Conservation (phyloP, 2,797 vertebrate genomes). For the Epinephelus awoara region DNA sequence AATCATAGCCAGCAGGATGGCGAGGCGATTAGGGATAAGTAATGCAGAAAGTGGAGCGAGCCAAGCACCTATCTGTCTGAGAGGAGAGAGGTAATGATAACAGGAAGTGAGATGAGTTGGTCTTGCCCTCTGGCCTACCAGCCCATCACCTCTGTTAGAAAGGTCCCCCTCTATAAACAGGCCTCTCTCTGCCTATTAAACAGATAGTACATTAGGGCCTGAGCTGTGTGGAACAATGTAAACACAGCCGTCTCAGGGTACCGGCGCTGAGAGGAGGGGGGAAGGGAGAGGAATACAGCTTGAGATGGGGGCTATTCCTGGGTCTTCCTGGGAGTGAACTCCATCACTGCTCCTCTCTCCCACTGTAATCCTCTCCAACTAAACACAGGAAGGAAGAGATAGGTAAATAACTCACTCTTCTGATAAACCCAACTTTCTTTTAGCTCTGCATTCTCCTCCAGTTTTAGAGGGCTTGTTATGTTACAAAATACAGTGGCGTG, state of each 20-base stretch:
- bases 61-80: constrained; percentile 72
- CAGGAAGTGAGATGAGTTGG: constrained; percentile 81
- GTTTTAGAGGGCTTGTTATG: constrained; percentile 46
- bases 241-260: constrained; percentile 81
- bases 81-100: constrained; percentile 76
- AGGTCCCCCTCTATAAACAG: constrained; percentile 80
- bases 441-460: constrained; percentile 33
- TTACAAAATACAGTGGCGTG: constrained; percentile 39
- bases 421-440: constrained; percentile 68
- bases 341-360: constrained; percentile 64
- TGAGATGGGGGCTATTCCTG: constrained; percentile 61
- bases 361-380: constrained; percentile 76
- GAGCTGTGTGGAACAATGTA: constrained; percentile 72
- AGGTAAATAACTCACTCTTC: constrained; percentile 80
- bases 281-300: not conserved
- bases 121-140: constrained; percentile 75
- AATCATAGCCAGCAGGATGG: constrained; percentile 51
- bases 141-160: constrained; percentile 80
- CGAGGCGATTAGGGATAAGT: constrained; percentile 66
- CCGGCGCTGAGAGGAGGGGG: not conserved
- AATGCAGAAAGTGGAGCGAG: constrained; percentile 57
- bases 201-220: constrained; percentile 83
- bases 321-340: constrained; percentile 81
- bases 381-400: constrained; percentile 87
- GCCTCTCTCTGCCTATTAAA: constrained; percentile 81